Evolutionary conservation across 2,113 vertebrate genomes (phyloP).

Genomic region (Empidonax traillii): DNA sequence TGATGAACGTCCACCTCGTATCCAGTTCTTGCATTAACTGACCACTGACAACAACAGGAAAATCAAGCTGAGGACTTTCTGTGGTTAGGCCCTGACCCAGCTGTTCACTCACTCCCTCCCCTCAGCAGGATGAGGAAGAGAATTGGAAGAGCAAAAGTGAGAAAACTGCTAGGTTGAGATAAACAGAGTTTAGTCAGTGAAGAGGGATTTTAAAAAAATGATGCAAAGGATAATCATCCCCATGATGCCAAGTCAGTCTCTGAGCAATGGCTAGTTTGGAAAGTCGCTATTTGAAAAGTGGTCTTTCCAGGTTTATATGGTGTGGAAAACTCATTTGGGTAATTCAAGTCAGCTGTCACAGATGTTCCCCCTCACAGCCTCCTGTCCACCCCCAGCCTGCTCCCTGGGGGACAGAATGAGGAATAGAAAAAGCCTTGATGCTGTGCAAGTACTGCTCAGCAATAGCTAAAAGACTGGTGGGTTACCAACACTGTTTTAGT

Average conservation of each 20-base stretch:
- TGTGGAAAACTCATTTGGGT: background rate
- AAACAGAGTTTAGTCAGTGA: background rate
- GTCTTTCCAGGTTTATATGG: background rate
- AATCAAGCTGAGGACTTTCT: background rate
- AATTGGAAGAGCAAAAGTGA: background rate
- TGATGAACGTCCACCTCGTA: background rate
- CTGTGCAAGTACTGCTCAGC: background rate
- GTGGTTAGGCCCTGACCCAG: background rate
- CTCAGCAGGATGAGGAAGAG: background rate
- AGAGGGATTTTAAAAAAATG: background rate
- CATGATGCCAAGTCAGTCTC: background rate
- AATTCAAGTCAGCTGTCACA: background rate
- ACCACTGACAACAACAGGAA: background rate
- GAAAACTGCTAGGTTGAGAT: background rate
- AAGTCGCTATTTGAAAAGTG: background rate
- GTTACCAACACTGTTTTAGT: background rate
- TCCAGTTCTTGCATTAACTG: background rate
- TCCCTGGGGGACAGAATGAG: background rate
- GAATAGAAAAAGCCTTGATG: background rate
- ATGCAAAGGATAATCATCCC: background rate
- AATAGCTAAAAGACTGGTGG: background rate
- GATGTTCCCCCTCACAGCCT: background rate
- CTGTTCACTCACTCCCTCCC: accelerated
- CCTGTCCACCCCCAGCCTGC: background rate
- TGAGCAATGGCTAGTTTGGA: background rate